Evolutionary conservation across 2,888 invertebrate genomes (phyloP).

Genomic region (Isoperla grammatica): DNA sequence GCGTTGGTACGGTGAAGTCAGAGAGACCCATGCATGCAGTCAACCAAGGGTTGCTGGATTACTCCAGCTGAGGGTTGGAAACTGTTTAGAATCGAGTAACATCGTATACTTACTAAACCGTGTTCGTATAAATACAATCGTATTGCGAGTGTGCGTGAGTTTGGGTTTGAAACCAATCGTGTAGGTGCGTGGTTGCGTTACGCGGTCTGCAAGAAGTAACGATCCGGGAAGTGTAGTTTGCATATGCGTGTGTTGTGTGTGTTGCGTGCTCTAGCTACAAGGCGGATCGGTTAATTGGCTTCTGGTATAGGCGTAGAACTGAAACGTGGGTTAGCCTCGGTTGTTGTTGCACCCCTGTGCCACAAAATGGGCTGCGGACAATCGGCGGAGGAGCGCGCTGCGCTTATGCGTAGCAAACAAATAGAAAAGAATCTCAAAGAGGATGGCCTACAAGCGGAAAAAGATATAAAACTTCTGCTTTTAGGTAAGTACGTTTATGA

Average conservation of each 20-base stretch:
- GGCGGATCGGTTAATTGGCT: not conserved
- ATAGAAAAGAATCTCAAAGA: conserved; percentile 61
- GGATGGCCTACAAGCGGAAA: conserved; percentile 59
- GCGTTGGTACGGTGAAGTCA: not conserved
- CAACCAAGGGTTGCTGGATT: not conserved
- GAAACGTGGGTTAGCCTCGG: not conserved
- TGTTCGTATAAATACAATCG: too few species aligned
- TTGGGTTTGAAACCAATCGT: too few species aligned
- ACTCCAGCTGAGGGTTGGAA: conserved; percentile 1
- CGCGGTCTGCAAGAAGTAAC: not conserved
- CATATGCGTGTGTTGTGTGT: conserved; percentile 1
- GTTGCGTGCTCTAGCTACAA: not conserved
- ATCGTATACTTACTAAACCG: too few species aligned
- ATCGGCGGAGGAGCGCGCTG: conserved; percentile 57
- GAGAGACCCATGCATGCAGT: not conserved
- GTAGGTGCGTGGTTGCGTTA: not conserved
- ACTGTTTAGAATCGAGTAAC: not conserved
- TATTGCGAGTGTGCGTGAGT: too few species aligned
- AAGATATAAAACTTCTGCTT: conserved; percentile 58
- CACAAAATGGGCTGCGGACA: conserved; percentile 54
- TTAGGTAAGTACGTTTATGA: conserved; percentile 45
- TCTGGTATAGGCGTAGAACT: not conserved
- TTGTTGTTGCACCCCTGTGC: not conserved
- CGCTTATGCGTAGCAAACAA: conserved; percentile 55
- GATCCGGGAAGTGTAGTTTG: not conserved